Conservation (phyloP, 2,888 invertebrate species). For the Drosophila buzzatii region DNA sequence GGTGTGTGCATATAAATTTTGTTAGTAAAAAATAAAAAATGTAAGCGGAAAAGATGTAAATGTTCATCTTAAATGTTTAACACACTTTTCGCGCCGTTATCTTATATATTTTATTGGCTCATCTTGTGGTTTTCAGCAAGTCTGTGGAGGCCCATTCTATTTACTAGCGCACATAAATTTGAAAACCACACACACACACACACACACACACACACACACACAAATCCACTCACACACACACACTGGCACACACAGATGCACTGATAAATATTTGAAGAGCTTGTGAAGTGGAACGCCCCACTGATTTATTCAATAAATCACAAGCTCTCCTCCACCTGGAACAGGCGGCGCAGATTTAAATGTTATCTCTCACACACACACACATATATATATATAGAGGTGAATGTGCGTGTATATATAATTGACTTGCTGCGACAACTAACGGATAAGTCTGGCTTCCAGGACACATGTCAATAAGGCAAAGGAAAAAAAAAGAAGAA, state of each 20-base stretch:
- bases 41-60: background rate
- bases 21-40: background rate
- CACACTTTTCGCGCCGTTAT: slow-evolving; percentile 47
- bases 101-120: slow-evolving; percentile 67
- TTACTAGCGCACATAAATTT: slow-evolving; percentile 74
- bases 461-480: slow-evolving; percentile 68
- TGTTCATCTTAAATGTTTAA: slow-evolving; percentile 46
- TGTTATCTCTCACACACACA: slow-evolving; percentile 50
- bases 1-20: slow-evolving; percentile 22
- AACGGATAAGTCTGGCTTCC: slow-evolving; percentile 29
- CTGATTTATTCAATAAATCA: slow-evolving; percentile 81
- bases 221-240: slow-evolving; percentile 4
- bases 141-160: slow-evolving; percentile 66
- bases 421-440: slow-evolving; percentile 36
- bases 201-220: slow-evolving; percentile 6
- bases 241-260: slow-evolving; percentile 15
- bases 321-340: slow-evolving; percentile 57
- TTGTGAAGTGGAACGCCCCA: slow-evolving; percentile 45
- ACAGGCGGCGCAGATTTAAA: slow-evolving; percentile 63
- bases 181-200: slow-evolving; percentile 44
- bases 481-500: background rate
- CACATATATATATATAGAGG: no score
- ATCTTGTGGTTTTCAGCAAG: slow-evolving; percentile 70
- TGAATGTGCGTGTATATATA: slow-evolving; percentile 17
- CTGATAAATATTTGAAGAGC: slow-evolving; percentile 71